Base-by-base conservation (phyloP, 2,113 vertebrate genomes). In the Periophthalmus modestus region DNA sequence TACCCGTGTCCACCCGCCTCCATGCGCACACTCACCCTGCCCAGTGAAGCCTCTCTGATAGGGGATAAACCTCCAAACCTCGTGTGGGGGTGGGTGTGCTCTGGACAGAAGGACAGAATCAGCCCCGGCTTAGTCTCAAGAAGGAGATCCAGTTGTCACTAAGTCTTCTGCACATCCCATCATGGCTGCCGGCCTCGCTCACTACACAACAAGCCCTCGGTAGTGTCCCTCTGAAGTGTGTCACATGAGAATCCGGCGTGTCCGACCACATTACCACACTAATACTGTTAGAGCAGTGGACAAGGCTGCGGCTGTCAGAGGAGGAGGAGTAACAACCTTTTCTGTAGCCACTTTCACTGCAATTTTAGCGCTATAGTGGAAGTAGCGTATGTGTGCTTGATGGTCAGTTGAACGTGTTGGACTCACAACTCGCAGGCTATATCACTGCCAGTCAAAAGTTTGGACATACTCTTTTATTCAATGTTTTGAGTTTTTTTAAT, bases 21-120 rank as follows among this genome's bases (percentile, higher is more conserved):
- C 72, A 66, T 72, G 34, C 54, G 68, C 47, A 61, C 78, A 62
- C 62, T 76, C 16, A 79, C 43, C 76, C 73, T 72, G 62, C 80
- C 55, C 71, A 73, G 71, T 72, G 69, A 69, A 79, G 80, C 77
- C 74, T 65, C 69, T 81, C 46, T 78, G 81, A 86, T 78, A 57
- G 65, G 61, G 59, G 75, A 68, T 81, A 81, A 81, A 68, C 81
- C 43, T 50, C 67, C 52, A 55, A 55, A n/a, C 52, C 52, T n/a
- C 2, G 52, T 21, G 57, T 14, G 23, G 68, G 68, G 71, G 61
- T n/a, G 68, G 62, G 72, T 18, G 54, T 73, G 43, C 68, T 75
- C 66, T 18, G 21, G 71, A 74, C 63, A 78, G 57, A 59, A 76
- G 21, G 71, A 74, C 63, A 78, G 57, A 59, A 76, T 74, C 71